Base-by-base conservation (phyloP, 1,140 invertebrate genomes). In the Macrostomum lignano region DNA sequence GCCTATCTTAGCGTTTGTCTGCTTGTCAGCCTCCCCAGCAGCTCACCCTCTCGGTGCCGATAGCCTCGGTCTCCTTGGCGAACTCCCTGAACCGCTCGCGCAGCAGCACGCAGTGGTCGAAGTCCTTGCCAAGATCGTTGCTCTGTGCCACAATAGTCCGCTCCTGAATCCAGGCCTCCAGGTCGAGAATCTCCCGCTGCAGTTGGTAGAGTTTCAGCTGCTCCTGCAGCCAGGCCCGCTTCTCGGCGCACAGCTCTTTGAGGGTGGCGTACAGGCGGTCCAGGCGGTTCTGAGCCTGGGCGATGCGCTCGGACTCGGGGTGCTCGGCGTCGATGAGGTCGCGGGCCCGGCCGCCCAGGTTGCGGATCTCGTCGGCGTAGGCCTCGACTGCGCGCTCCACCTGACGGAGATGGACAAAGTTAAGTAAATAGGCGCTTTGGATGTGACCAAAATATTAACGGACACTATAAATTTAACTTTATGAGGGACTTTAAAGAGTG, bases 151-250 rank as follows among this genome's bases (percentile, higher is more conserved):
- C 81, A 7, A 94, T 64, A 61, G 94, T 86, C 38, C 82, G 65
- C 56, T 98, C 88, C 1, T 77, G 73, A 37, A 98, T 98, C 91
- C 91, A 98, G 58, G 94, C 84, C 53, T 94, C 79, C 21, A 98
- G 60, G 58, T 98, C 91, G 45, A 93, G 84, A 6, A 98, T 86
- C 60, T 98, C 91, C 28, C 88, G 65, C 39, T 79, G 82, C 28
- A 96, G 61, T 62, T 81, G 77, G 61, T 88, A 94, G 35, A 94
- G 56, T 46, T 91, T 75, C 22, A 96, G 62, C 0, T 84, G 84
- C 60, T 98, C 86, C 46, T 94, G 84, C 32, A 98, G 60, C 50
- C 86, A 82, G 13, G 74, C 75, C 39, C 82, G 66, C 17, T 88
- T 61, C 54, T 98, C 91, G 31, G 75, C 71, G 3, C 82, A 76